Evolutionary conservation across 2,888 invertebrate species (phyloP), one percentile per base, ranked within the genome.

Genomic region (Coelinius sp.): DNA sequence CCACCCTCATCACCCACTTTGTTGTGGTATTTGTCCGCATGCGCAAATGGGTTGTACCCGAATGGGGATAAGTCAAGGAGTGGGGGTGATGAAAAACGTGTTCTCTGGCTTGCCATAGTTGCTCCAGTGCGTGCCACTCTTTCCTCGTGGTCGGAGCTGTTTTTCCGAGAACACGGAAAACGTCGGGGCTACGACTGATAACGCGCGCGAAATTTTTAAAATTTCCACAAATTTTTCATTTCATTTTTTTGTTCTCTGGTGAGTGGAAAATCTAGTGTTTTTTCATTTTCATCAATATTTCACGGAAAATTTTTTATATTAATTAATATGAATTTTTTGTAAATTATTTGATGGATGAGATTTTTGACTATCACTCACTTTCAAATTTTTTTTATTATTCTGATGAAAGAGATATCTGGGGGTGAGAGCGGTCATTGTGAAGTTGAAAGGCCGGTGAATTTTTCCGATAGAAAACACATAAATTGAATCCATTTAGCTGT

Each of bases 81-180:
- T 76, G 76, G 78, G 76, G n/a, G 56, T 70, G 64, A 31, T 24
- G 71, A 68, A 74, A 76, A 75, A 79, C 76, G 77, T 79, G 78
- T 71, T 67, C 71, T 70, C 64, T 14, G 70, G 62, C 35, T 53
- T 59, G 63, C 41, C 70, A 74, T 66, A 63, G 74, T 56, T 24
- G 70, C 70, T 78, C 86, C 85, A 87, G 87, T 87, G 81, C 82
- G 85, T 82, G 83, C 83, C 82, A 85, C 82, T 81, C 84, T 80
- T 82, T 83, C 82, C 80, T 75, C 78, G 63, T 63, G 22, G 24
- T 14, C 38, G 22, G 25, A 63, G 14, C 24, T 22, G n/a, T 8
- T 63, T 24, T 22, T 8, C 25, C 6, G 27, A 3, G 27, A 49
- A 27, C 27, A 7, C 14, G 27, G 7, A 10, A 56, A 27, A 27